Evolutionary conservation across 1,140 invertebrate genomes (phyloP), one percentile per base, ranked within the genome.

Genomic region (Scylla paramamosain): DNA sequence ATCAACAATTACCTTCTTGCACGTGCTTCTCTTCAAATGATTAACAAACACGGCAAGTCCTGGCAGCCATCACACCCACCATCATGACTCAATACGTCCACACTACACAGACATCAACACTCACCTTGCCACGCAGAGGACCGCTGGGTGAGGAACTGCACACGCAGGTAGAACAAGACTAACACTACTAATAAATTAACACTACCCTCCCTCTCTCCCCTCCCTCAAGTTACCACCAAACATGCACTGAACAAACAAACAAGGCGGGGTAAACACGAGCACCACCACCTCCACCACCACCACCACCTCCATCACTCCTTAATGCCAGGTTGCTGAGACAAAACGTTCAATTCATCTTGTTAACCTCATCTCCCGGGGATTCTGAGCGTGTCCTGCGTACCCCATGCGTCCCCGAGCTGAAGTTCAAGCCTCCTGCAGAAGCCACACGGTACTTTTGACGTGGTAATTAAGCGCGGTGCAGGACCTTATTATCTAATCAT

Each of bases 341-440:
- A 77, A 77, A 77, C 67, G 67, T n/a, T 77, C n/a, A 77, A 77
- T 77, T n/a, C 67, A 77, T 77, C 67, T 77, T 77, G 67, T 77
- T n/a, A 77, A 77, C 67, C 25, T 25, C 6, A n/a, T 16, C 67
- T 25, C 10, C 10, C 67, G 12, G 67, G 67, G 67, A 77, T 77
- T 77, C 12, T 77, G 67, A 7, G 20, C 20, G 20, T 77, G 67
- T n/a, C 67, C 67, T 25, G 67, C 0, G 67, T 77, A n/a, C n/a
- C 16, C 12, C 52, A 12, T 4, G 52, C 16, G 52, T 59, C 16
- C 52, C 52, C 52, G 3, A 14, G 10, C 52, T 14, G 52, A 14
- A 12, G 16, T 20, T 20, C 2, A 2, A 59, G 52, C 52, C 52
- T 59, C 52, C 52, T 59, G 52, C 52, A 59, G 12, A 39, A 59